These are phyloP conservation scores for Calidris pugnax DNA, from an alignment of 2,113 vertebrate species.

Conservation along the genomic window DNA sequence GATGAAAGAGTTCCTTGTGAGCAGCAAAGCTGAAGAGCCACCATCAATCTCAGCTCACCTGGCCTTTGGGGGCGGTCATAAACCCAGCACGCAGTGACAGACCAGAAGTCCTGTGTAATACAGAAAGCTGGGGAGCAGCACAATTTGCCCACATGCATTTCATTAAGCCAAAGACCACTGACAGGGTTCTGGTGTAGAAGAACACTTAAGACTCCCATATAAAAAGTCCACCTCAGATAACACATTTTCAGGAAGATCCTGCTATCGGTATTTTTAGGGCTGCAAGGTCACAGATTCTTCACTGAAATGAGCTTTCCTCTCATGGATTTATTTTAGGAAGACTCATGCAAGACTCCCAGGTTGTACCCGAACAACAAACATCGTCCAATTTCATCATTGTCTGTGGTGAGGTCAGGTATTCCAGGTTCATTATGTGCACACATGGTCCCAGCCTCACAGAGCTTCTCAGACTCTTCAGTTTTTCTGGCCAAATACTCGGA, in stretches of 20 bases:
- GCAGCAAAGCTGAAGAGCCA: background rate
- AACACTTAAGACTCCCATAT: background rate
- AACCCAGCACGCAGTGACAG: background rate
- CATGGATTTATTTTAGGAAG: background rate
- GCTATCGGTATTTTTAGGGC: too few species aligned
- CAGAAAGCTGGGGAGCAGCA: background rate
- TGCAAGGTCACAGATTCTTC: background rate
- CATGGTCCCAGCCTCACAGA: background rate
- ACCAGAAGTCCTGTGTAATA: too few species aligned
- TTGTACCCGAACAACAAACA: background rate
- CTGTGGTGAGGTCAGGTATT: background rate
- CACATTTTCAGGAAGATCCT: background rate
- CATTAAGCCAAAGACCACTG: background rate
- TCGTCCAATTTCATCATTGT: background rate
- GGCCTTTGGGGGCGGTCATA: background rate
- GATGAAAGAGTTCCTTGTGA: background rate
- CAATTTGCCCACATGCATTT: background rate
- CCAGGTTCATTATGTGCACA: background rate
- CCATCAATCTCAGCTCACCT: rapidly evolving
- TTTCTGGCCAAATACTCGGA: background rate
- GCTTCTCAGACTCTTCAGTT: background rate
- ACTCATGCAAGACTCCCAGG: background rate
- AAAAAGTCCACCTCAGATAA: background rate
- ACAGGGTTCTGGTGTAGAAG: background rate
- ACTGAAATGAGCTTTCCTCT: background rate